These are phyloP conservation scores for Blennius ocellaris DNA, from an alignment of 2,113 vertebrate genomes.

Conservation along the genomic window DNA sequence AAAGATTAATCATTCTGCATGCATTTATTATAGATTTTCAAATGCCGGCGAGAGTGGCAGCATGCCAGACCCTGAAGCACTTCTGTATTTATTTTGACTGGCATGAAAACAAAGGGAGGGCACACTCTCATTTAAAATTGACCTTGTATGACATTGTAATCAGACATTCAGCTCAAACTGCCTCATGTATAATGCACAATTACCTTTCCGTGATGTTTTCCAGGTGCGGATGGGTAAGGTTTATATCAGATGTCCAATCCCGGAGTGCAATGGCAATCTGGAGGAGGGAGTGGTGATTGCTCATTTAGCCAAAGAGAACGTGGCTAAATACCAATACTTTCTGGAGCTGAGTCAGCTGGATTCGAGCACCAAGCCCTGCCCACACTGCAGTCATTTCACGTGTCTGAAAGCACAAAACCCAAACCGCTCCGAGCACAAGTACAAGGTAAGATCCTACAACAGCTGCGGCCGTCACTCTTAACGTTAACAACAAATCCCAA, in stretches of 20 bases:
- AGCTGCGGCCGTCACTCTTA: no score
- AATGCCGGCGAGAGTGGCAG: no score
- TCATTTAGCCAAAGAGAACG: conserved; percentile 89
- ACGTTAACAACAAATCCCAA: no score
- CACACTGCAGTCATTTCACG: conserved; percentile 96
- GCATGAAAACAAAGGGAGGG: no score
- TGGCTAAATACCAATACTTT: conserved; percentile 96
- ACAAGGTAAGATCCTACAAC: conserved; percentile 87
- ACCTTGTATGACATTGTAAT: no score
- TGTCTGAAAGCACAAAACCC: conserved; percentile 88
- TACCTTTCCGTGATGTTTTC: conserved; percentile 14
- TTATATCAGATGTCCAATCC: conserved; percentile 92
- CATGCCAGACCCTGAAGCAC: no score
- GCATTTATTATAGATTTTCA: no score
- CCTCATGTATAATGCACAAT: background rate
- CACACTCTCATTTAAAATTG: no score
- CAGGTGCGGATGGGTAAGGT: conserved; percentile 91
- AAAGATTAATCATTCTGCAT: no score
- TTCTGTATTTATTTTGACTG: no score
- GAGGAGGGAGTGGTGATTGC: conserved; percentile 91
- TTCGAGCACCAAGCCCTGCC: conserved; percentile 97
- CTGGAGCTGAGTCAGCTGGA: conserved; percentile 94
- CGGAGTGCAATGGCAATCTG: conserved; percentile 93
- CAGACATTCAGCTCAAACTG: no score
- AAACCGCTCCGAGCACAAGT: conserved; percentile 92